Evolutionary conservation across 2,888 invertebrate genomes (phyloP), one percentile per base, ranked within the genome.

Genomic region (Agrochola litura): DNA sequence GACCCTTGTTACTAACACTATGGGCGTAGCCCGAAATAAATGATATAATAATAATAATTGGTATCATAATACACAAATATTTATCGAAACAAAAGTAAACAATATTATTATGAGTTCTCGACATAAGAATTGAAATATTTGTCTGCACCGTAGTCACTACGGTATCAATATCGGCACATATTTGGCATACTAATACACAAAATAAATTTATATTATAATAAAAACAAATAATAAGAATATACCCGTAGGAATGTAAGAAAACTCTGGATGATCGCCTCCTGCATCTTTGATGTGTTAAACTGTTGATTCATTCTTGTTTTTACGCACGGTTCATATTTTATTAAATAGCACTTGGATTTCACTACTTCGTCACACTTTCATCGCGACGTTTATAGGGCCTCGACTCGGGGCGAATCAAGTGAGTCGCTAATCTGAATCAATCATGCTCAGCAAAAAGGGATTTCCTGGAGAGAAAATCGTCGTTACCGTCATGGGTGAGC

Each of bases 321-420:
- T 84, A 89, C 85, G 85, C 87, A 89, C 89, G 76, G 78, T 73
- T 88, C 77, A 89, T 88, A 83, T 71, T 56, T 58, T 72, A 52
- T 80, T 86, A 84, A 88, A 87, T 87, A 87, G 37, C 79, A 90
- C 89, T 90, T 73, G 78, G 72, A 90, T 94, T 94, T 93, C 93
- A 93, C 93, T 78, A 92, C 91, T 92, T 92, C 85, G 92, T 93
- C 91, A 93, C 95, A 95, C 94, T 95, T 95, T 94, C 93, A 89
- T 91, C 78, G 85, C 75, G 63, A 79, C 76, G 82, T 84, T 81
- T 37, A 56, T 52, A 77, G 76, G 78, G 78, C 72, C 54, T 75
- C 77, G 73, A 85, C 73, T 83, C 76, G 81, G 80, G 77, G 73
- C 80, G 69, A 79, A 85, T 75, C 22, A 85, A 84, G 79, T 85